Evolutionary conservation across 2,888 invertebrate genomes (phyloP), one percentile per base, ranked within the genome.

Genomic region (Cartodere bifasciata): DNA sequence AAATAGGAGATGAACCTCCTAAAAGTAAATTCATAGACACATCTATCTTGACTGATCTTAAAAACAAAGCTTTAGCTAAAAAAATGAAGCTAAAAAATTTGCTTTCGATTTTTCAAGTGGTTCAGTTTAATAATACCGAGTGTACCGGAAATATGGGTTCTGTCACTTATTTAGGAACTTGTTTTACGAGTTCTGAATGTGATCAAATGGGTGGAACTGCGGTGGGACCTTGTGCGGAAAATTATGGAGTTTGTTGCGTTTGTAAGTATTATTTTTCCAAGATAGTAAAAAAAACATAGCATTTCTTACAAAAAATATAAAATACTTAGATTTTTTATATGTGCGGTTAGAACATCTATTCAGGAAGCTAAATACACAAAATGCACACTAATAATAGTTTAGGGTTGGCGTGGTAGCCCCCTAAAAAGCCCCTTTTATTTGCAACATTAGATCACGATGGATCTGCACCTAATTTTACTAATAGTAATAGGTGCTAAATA

Each of bases 231-330:
- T 83, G 83, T 55, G 81, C 79, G 10, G 71, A 71, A 50, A 80
- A 78, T 3, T 75, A 73, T 47, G 82, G 80, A 7, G 72, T 72
- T 15, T 83, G 83, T 49, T 83, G 83, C 49, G 67, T 79, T 38
- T 74, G 82, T 82, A 65, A 74, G 79, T 71, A 16, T 26, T 3
- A 20, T 16, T 13, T 31, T 16, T 14, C n/a, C n/a, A 32, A 22
- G n/a, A 9, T 15, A 10, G 4, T n/a, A n/a, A n/a, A n/a, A n/a
- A n/a, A n/a, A n/a, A n/a, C n/a, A n/a, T n/a, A n/a, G n/a, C n/a
- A n/a, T n/a, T n/a, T n/a, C n/a, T n/a, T n/a, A n/a, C n/a, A n/a
- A n/a, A n/a, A n/a, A n/a, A n/a, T n/a, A n/a, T n/a, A n/a, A n/a
- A n/a, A n/a, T n/a, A n/a, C n/a, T n/a, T n/a, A n/a, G n/a, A n/a